These are phyloP conservation scores for Bostrychus sinensis DNA, from an alignment of 2,113 vertebrate species.

Conservation along the genomic window DNA sequence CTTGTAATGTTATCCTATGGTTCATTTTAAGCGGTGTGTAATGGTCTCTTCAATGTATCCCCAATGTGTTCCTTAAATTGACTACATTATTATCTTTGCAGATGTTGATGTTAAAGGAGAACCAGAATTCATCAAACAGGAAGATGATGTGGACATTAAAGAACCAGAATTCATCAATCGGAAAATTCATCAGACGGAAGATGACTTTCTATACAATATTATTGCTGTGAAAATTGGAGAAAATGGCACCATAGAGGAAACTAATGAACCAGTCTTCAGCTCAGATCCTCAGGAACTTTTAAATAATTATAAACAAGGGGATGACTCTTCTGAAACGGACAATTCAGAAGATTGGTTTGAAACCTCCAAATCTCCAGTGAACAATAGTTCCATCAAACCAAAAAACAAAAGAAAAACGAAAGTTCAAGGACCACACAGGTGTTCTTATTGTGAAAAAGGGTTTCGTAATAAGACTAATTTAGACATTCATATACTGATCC, in stretches of 20 bases:
- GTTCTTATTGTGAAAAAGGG: not conserved
- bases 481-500: not conserved
- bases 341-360: conserved; percentile 1
- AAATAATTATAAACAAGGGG: not conserved
- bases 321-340: conserved; percentile 4
- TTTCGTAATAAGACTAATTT: not conserved
- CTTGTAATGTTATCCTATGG: no score
- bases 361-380: not conserved
- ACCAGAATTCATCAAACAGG: no score
- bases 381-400: not conserved
- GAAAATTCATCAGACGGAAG: no score
- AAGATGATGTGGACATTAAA: not conserved
- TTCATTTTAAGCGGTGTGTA: no score
- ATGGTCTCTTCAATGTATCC: no score
- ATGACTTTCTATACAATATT: not conserved
- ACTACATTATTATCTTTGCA: not conserved
- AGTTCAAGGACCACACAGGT: not conserved
- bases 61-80: no score
- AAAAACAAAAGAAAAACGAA: not conserved
- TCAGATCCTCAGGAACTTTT: not conserved
- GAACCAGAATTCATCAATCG: not conserved
- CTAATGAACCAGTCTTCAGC: not conserved
- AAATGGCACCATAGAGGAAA: not conserved
- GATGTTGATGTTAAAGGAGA: not conserved
- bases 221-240: not conserved